Percentiles rank a stretch among this genome's conserved stretches.
Conservation (phyloP, 2,888 invertebrate species). For the Laspeyria flexula region DNA sequence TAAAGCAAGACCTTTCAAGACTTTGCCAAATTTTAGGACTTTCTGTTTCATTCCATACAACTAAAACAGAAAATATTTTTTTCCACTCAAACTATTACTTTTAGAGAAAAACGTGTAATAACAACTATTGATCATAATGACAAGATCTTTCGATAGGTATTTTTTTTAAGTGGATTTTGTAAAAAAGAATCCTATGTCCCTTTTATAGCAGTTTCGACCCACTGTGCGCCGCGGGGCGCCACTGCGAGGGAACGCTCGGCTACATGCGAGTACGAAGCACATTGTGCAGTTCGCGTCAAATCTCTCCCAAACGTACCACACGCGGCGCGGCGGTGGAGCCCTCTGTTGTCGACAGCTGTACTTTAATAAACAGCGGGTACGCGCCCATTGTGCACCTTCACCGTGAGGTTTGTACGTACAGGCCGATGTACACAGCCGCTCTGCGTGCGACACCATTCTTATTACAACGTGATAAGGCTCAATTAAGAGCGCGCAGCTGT, state of each 20-base stretch:
- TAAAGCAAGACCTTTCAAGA: too few species aligned
- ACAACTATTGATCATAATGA: too few species aligned
- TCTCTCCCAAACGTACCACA: neutral
- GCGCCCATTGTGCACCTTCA: slow-evolving; percentile 46
- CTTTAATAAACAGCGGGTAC: slow-evolving; percentile 44
- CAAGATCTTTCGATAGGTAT: too few species aligned
- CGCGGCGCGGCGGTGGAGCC: slow-evolving; percentile 5
- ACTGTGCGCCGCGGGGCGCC: too few species aligned
- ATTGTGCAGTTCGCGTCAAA: neutral
- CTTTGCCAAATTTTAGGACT: too few species aligned
- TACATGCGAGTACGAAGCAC: neutral
- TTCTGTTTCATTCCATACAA: too few species aligned
- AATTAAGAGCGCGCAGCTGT: neutral
- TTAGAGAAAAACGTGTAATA: too few species aligned
- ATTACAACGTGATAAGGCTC: neutral
- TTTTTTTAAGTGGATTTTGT: too few species aligned
- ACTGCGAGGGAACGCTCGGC: neutral
- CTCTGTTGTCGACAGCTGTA: slow-evolving; percentile 44
- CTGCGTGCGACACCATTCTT: neutral
- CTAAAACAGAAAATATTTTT: too few species aligned
- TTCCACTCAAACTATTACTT: too few species aligned
- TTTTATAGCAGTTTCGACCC: too few species aligned
- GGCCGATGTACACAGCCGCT: neutral
- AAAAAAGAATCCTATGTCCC: too few species aligned
- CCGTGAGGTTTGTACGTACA: slow-evolving; percentile 23